Evolutionary conservation across 1,140 invertebrate species (phyloP), one percentile per base, ranked within the genome.

Genomic region (Drosophila sp.): DNA sequence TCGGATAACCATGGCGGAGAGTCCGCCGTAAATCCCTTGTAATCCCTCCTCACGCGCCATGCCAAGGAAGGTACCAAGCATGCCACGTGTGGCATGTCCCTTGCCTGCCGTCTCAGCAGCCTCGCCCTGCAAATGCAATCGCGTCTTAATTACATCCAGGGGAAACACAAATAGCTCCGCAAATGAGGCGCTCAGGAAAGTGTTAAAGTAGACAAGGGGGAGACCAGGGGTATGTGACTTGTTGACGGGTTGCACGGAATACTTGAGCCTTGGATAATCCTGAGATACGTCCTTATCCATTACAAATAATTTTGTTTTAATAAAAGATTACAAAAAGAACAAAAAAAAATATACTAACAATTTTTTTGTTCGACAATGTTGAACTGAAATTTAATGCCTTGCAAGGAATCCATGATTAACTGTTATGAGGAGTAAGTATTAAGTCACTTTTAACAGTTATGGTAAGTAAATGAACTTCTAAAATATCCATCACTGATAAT

Each of bases 281-380:
- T 9, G 51, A 8, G n/a, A 16, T 18, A 11, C 34, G 41, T 62
- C 25, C n/a, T 51, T 51, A 18, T 62, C 59, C 59, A 62, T 62
- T 29, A 54, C 34, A 8, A 21, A 13, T 11, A 25, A 25, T 54
- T 54, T 27, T 3, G 11, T 34, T 6, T 13, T 7, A 51, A 29
- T 7, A 27, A 7, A 32, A 14, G n/a, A 29, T 1, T 7, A 14
- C 4, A 32, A 9, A 29, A 7, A 32, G 8, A 4, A 29, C 1
- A 7, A 14, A 0, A 32, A 16, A 29, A 34, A 5, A 14, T 50
- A 9, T 16, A 16, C 16, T 43, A 16, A 43, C 41, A 43, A 6
- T 29, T 36, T 36, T 36, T 1, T 36, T 36, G 27, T 36, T 36
- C 34, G 34, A 2, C 34, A 9, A 4, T 36, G 34, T 11, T n/a